These are phyloP conservation scores for Coranthus polyacanthus DNA, from an alignment of 2,797 vertebrate species.

Conservation along the genomic window DNA sequence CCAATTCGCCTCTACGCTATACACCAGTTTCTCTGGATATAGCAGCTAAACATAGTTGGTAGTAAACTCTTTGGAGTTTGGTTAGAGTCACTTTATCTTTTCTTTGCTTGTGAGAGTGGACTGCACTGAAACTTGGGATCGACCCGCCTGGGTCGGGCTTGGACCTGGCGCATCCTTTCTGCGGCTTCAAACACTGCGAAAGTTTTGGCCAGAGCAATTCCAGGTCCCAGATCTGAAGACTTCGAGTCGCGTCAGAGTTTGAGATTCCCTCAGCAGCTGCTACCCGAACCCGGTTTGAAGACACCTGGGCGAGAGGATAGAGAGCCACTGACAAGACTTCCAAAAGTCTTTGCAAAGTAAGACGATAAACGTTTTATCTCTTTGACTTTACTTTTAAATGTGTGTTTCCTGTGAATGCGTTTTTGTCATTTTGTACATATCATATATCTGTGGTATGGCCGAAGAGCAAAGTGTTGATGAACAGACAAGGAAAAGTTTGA, in stretches of 20 bases:
- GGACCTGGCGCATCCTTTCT: slow-evolving; percentile 74
- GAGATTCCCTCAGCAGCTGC: slow-evolving; percentile 65
- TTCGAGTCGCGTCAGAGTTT: slow-evolving; percentile 63
- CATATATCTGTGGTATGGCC: too few species aligned
- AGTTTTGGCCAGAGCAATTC: slow-evolving; percentile 67
- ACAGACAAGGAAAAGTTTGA: neutral
- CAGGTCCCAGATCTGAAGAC: slow-evolving; percentile 66
- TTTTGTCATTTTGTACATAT: neutral
- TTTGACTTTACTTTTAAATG: neutral
- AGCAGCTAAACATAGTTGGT: slow-evolving; percentile 85
- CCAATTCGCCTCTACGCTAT: slow-evolving; percentile 72
- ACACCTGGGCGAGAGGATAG: slow-evolving; percentile 65
- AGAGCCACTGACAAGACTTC: slow-evolving; percentile 69
- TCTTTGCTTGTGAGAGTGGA: slow-evolving; percentile 87
- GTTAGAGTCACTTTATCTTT: slow-evolving; percentile 83
- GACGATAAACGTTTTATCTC: neutral
- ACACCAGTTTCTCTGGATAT: slow-evolving; percentile 77
- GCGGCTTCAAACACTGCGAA: slow-evolving; percentile 56
- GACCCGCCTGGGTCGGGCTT: slow-evolving; percentile 72
- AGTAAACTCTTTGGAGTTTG: slow-evolving; percentile 93
- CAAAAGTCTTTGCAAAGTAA: slow-evolving; percentile 64
- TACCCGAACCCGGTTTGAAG: slow-evolving; percentile 55
- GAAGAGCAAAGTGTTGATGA: neutral
- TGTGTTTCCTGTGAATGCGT: neutral
- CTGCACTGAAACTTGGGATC: slow-evolving; percentile 84